Percentiles rank a stretch among this genome's conserved stretches.
These are phyloP conservation scores for Nephrocerus scutellatus DNA, from an alignment of 2,888 invertebrate genomes.

Conservation along the genomic window DNA sequence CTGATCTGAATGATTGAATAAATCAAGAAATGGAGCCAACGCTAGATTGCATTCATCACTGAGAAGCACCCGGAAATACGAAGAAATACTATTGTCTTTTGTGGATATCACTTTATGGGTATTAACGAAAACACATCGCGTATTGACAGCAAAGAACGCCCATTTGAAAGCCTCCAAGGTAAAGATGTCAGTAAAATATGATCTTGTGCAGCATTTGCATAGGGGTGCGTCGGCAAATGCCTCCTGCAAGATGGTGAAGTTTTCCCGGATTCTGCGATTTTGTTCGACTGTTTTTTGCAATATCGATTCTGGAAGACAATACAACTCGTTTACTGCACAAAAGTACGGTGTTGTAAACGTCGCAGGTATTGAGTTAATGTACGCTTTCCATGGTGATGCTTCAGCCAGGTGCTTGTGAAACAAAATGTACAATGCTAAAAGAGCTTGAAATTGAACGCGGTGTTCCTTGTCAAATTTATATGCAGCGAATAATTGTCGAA, in stretches of 20 bases:
- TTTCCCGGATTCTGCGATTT: conserved; percentile 49
- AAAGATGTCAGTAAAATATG: conserved; percentile 49
- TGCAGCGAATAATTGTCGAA: conserved; percentile 49
- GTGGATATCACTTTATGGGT: conserved; percentile 48
- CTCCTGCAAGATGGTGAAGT: conserved; percentile 27
- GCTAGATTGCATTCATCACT: conserved; percentile 61
- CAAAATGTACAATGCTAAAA: conserved; percentile 66
- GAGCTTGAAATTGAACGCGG: conserved; percentile 59
- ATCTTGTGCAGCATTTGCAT: conserved; percentile 47
- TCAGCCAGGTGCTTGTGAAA: conserved; percentile 56
- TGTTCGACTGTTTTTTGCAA: conserved; percentile 50
- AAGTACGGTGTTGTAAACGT: conserved; percentile 64
- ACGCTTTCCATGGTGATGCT: conserved; percentile 56
- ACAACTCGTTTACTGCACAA: conserved; percentile 53
- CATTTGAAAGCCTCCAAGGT: conserved; percentile 58
- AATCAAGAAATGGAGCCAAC: conserved; percentile 79
- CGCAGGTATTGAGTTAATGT: conserved; percentile 63
- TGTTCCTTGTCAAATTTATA: conserved; percentile 31
- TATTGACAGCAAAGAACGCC: conserved; percentile 81
- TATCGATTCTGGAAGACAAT: conserved; percentile 54
- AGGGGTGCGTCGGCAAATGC: conserved; percentile 22
- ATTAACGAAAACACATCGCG: conserved; percentile 72
- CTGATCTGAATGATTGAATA: conserved; percentile 75
- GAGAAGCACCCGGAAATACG: conserved; percentile 41
- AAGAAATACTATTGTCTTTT: conserved; percentile 33